These are phyloP conservation scores for Venustoraphidia nigricollis DNA, from an alignment of 2,888 invertebrate genomes.

Conservation along the genomic window DNA sequence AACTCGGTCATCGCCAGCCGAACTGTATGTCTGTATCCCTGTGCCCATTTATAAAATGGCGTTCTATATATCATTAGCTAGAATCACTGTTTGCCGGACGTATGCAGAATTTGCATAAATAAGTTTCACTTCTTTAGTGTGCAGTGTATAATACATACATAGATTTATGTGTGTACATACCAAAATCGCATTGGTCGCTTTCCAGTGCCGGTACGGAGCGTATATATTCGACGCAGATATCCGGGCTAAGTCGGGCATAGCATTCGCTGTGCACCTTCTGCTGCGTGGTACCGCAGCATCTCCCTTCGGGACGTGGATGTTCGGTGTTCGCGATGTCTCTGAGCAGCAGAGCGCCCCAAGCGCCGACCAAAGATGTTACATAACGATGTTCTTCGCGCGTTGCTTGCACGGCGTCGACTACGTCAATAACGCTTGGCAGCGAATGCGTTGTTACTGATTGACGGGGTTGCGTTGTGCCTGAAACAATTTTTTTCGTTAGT, in stretches of 20 bases:
- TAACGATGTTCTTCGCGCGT: constrained; percentile 49
- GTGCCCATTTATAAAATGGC: too few species aligned
- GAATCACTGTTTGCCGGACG: too few species aligned
- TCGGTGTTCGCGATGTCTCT: constrained; percentile 55
- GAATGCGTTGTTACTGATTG: constrained; percentile 37
- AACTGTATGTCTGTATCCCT: too few species aligned
- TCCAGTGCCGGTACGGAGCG: constrained; percentile 53
- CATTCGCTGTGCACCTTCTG: constrained; percentile 36
- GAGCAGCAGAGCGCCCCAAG: constrained; percentile 64
- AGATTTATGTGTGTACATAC: constrained; percentile 26
- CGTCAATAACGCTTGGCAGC: constrained; percentile 43
- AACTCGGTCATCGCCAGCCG: too few species aligned
- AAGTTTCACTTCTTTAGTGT: too few species aligned
- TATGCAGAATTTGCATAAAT: too few species aligned
- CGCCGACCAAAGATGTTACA: constrained; percentile 59
- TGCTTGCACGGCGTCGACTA: constrained; percentile 40
- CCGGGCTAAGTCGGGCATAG: constrained; percentile 29
- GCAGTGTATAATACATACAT: too few species aligned
- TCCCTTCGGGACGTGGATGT: constrained; percentile 31
- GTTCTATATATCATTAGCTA: too few species aligned
- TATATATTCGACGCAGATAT: constrained; percentile 46
- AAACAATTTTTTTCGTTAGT: constrained; percentile 7
- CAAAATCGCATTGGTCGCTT: constrained; percentile 42
- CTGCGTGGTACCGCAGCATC: constrained; percentile 27
- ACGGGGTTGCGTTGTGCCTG: constrained; percentile 33